Base-by-base conservation (phyloP, 92 coral and sea anemone genomes). In the Siderastrea siderea region DNA sequence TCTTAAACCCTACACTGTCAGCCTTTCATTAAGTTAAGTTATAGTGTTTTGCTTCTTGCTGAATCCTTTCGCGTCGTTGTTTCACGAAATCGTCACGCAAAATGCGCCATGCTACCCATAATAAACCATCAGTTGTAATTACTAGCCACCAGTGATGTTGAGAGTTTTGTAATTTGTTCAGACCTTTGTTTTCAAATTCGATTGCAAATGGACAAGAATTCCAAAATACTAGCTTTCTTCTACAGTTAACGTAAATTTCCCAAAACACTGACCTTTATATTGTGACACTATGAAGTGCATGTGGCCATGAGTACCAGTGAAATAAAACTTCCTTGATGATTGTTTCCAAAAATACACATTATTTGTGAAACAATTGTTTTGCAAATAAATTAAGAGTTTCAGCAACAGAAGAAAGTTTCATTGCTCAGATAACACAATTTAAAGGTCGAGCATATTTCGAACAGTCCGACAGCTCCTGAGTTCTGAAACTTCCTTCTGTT, bases 51-150 rank as follows among this genome's bases (percentile, higher is more conserved):
- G 45, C 16, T 8, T 53, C 15, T 70, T 81, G 53, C 8, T 70
- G 8, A 11, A 53, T 13, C 46, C 45, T 16, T 13, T 46, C 0
- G 14, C 7, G 2, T 14, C 54, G 26, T 3, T 26, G 38, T 26
- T 26, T 52, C 38, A 6, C 53, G 3, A 51, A 44, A 69, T 81
- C 74, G 55, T 68, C 17, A 51, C 54, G 8, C 64, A n/a, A 68
- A 81, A 54, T 68, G 86, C 77, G 67, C 77, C 86, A 50, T 80
- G 54, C 55, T 13, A 71, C 58, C 9, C 1, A 17, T n/a, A 71
- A 81, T 70, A 48, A 14, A 81, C 26, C 58, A 2, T 43, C 59
- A 53, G 68, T 70, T 11, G 55, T 81, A n/a, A 55, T 81, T 53
- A 45, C 17, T 69, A 50, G 11, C 13, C 55, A 68, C 86, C 64